Evolutionary conservation across 2,888 invertebrate genomes (phyloP), one percentile per base, ranked within the genome.

Genomic region (Tridacna gigas): DNA sequence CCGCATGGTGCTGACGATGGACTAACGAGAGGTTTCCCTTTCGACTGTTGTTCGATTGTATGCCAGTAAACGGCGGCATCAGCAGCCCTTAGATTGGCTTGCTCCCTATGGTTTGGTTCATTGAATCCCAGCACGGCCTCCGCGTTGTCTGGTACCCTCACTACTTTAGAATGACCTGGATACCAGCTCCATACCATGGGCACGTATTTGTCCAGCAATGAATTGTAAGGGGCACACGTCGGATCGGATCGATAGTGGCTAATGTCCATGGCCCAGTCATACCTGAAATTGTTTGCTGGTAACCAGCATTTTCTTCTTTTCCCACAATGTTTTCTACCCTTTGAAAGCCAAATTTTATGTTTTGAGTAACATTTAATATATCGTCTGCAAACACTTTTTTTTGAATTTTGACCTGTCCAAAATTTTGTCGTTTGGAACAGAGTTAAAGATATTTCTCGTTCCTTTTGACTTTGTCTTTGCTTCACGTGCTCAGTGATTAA

Each of bases 151-250:
- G 86, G 51, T 74, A 61, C 61, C 61, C 28, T 15, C n/a, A 65
- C 73, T 3, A 12, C 26, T 18, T 83, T 82, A 11, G 69, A 25
- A 22, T 60, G 65, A 13, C 78, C 45, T 0, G 69, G 74, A 4
- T 78, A n/a, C 77, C 79, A 84, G 22, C 88, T 86, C 90, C 91
- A 90, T 12, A 90, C 79, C 90, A 90, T 90, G 15, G 91, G 89
- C 13, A 91, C 88, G 37, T 61, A 61, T 18, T 37, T 60, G 74
- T 60, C 45, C 0, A 71, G 25, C 22, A 71, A 22, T 9, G 71
- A 22, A 13, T 13, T 13, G 26, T 25, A 71, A 51, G 71, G 71
- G 11, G 51, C 48, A 25, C 71, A 71, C 3, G 48, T 48, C 0
- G 71, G 71, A 26, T 71, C 51, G 15, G 71, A 51, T 15, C 37